Base-by-base conservation (phyloP, 2,797 vertebrate species). In the Furcifer pardalis region DNA sequence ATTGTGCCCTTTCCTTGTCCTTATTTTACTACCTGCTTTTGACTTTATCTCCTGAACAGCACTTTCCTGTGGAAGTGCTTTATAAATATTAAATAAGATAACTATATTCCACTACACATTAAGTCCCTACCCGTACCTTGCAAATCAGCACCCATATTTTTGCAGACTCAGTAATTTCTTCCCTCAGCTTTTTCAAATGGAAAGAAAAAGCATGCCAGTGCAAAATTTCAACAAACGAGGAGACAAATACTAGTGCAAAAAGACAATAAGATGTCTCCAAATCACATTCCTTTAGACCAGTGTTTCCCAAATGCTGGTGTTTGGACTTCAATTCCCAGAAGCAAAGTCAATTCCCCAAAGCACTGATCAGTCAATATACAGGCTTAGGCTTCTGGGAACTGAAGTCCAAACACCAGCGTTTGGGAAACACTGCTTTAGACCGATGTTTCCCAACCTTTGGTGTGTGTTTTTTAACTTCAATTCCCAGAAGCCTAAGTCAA, bases 21-120 rank as follows among this genome's bases (percentile, higher is more conserved):
- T 42, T 73, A 40, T 52, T 65, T 25, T 63, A 49, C 59, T 13
- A 6, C 30, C 59, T 60, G 17, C 62, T 59, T 75, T 66, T 49
- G 17, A 69, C 35, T 75, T 68, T 60, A 59, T 56, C n/a, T 35
- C 42, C 62, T 37, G 30, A 32, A 59, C 9, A 37, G 59, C 19
- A 79, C 30, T 75, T 40, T 59, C 35, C 46, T 68, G 75, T 79
- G 62, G 66, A 74, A 85, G 71, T 21, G 32, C 32, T 59, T 75
- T 75, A 69, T 76, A 76, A 85, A 85, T 60, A 76, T 81, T 75
- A 81, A 75, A 85, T 68, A 32, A 19, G 9, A n/a, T n/a, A n/a
- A n/a, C 23, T 60, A 46, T 76, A 30, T 75, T 35, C 30, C 77
- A 35, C 27, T n/a, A n/a, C 60, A 40, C 15, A 66, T 9, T 44